Evolutionary conservation across 1,140 invertebrate genomes (phyloP), one percentile per base, ranked within the genome.

Genomic region (Caenorhabditis latens): DNA sequence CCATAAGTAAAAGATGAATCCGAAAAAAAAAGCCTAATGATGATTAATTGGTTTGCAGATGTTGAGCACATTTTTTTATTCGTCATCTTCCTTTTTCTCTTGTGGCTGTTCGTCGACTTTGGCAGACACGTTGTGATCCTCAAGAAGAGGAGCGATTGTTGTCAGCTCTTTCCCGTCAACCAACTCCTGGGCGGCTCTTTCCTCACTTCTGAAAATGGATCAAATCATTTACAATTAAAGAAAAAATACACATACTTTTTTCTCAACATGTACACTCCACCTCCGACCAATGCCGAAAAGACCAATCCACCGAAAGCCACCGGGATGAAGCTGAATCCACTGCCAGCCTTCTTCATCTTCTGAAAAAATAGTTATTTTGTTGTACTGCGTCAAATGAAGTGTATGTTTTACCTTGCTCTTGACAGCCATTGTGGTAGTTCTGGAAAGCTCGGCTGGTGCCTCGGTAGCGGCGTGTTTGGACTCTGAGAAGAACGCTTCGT

Each of bases 81-180:
- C 71, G n/a, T 79, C 71, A 79, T 79, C 71, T 11, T 53, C 46
- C n/a, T 79, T 53, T 21, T 50, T 53, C 14, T 24, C 40, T 79
- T 53, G 46, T 71, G 65, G 65, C 16, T 13, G 14, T 50, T 21
- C 40, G 71, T 79, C 46, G 71, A 79, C 71, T 50, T 24, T 7
- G 71, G 71, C 71, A 46, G 71, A 79, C 46, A 32, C 19, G 8
- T 79, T 79, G 7, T 79, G 71, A 79, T 79, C 71, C 71, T 79
- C 71, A 79, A 79, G 71, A 79, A 79, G 71, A 79, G 71, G 71
- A 79, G 71, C 71, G 14, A 79, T 79, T 19, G 71, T 79, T n/a
- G 71, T 79, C 71, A 79, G 71, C 71, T 79, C 71, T 79, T 79
- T 79, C n/a, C 53, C 71, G 32, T 79, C 71, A 79, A 79, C 71